Conservation (phyloP, 2,888 invertebrate genomes). For the Drosophila dives region DNA sequence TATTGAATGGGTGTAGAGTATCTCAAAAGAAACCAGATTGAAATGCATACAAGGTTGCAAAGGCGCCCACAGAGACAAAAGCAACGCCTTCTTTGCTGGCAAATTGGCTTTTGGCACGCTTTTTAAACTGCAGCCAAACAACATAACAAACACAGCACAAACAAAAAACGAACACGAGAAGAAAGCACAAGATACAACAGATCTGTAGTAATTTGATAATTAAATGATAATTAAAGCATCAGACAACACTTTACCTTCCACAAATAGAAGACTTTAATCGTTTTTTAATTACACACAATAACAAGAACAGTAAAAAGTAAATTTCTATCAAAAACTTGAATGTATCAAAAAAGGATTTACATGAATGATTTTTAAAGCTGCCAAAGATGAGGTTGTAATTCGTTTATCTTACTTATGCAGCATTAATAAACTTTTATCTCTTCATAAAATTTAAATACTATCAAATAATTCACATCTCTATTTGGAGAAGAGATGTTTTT, state of each 20-base stretch:
- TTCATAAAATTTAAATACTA: neutral
- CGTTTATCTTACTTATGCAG: neutral
- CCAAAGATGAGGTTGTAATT: neutral
- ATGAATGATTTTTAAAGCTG: neutral
- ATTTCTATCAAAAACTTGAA: neutral
- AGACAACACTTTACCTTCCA: slow-evolving; percentile 33
- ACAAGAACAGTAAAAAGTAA: neutral
- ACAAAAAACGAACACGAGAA: slow-evolving; percentile 24
- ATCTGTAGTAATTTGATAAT: slow-evolving; percentile 41
- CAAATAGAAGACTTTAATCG: neutral
- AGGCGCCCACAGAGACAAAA: slow-evolving; percentile 11
- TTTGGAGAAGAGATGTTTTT: neutral
- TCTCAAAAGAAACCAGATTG: slow-evolving; percentile 5
- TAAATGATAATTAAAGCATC: slow-evolving; percentile 41
- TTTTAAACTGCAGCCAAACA: slow-evolving; percentile 52
- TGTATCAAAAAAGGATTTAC: neutral
- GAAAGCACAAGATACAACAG: slow-evolving; percentile 45
- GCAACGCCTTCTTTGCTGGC: slow-evolving; percentile 22
- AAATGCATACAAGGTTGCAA: slow-evolving; percentile 18
- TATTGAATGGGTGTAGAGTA: slow-evolving; percentile 4
- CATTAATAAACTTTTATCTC: neutral
- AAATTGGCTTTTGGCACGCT: slow-evolving; percentile 72
- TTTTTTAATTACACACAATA: slow-evolving; percentile 9
- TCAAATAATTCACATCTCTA: slow-evolving; percentile 15
- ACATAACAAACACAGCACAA: slow-evolving; percentile 36